These are phyloP conservation scores for Heteractis magnifica DNA, from an alignment of 92 coral and sea anemone genomes.

Conservation along the genomic window DNA sequence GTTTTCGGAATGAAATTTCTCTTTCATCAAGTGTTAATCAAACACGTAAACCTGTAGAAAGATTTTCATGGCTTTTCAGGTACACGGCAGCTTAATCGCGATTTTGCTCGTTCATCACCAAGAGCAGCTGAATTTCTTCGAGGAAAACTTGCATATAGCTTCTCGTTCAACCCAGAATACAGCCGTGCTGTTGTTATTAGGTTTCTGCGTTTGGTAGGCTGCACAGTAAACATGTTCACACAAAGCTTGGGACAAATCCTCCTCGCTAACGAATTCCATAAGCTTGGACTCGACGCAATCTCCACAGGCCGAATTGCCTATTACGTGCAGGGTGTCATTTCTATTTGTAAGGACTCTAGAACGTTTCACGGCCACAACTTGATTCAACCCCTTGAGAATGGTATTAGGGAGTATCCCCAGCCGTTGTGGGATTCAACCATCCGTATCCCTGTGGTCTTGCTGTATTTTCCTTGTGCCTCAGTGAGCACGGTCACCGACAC, in stretches of 20 bases:
- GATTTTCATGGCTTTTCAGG: constrained; percentile 27
- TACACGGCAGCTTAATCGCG: constrained; percentile 49
- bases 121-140: constrained; percentile 62
- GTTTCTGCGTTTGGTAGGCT: constrained; percentile 58
- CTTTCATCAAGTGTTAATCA: too few species aligned
- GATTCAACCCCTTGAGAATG: constrained; percentile 40
- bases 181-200: constrained; percentile 45
- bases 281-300: constrained; percentile 37
- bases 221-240: constrained; percentile 41
- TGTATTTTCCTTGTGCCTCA: too few species aligned
- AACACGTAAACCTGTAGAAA: not conserved
- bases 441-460: constrained; percentile 68
- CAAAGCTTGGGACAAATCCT: constrained; percentile 28
- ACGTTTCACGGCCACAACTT: constrained; percentile 55
- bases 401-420: constrained; percentile 46
- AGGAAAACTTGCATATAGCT: constrained; percentile 20
- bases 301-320: constrained; percentile 64
- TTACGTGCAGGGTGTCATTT: constrained; percentile 62
- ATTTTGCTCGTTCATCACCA: constrained; percentile 64
- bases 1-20: too few species aligned
- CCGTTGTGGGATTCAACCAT: constrained; percentile 49
- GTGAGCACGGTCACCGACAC: constrained; percentile 22
- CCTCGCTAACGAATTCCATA: constrained; percentile 30
- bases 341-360: constrained; percentile 64
- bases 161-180: constrained; percentile 36